Percentiles rank a stretch among this genome's conserved stretches.
Evolutionary conservation across 1,140 invertebrate species (phyloP).

Genomic region (Tetramorium simillimum): DNA sequence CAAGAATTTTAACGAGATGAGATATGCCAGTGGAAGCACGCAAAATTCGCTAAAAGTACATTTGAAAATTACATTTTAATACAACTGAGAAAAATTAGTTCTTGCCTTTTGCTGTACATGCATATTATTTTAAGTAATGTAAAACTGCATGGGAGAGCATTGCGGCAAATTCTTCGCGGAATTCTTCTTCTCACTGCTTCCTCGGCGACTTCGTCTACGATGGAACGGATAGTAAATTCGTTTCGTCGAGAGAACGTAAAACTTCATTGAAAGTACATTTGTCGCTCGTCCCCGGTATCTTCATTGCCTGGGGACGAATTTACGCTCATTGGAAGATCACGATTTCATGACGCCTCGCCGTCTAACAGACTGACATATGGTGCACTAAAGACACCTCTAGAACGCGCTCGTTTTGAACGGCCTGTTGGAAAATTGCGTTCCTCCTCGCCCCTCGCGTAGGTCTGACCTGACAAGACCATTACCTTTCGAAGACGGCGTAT

Average conservation of each 20-base stretch:
- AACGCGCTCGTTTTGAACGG: conserved; percentile 42
- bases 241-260: conserved; percentile 55
- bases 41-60: background rate
- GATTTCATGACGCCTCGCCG: conserved; percentile 70
- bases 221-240: conserved; percentile 38
- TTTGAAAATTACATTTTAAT: background rate
- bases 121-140: conserved; percentile 17
- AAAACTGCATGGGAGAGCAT: background rate
- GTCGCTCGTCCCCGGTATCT: conserved; percentile 30
- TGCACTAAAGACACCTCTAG: conserved; percentile 59
- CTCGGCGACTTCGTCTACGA: background rate
- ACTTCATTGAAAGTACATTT: conserved; percentile 55
- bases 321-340: conserved; percentile 72
- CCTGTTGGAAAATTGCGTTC: conserved; percentile 66
- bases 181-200: background rate
- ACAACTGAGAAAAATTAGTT: background rate
- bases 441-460: background rate
- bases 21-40: background rate
- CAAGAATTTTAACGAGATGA: background rate
- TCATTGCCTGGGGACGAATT: conserved; percentile 56
- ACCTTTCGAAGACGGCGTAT: conserved; percentile 60
- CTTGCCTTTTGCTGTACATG: background rate
- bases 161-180: background rate
- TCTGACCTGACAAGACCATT: conserved; percentile 40
- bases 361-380: conserved; percentile 65